Evolutionary conservation across 2,888 invertebrate genomes (phyloP).

Genomic region (Masnerella sp.): DNA sequence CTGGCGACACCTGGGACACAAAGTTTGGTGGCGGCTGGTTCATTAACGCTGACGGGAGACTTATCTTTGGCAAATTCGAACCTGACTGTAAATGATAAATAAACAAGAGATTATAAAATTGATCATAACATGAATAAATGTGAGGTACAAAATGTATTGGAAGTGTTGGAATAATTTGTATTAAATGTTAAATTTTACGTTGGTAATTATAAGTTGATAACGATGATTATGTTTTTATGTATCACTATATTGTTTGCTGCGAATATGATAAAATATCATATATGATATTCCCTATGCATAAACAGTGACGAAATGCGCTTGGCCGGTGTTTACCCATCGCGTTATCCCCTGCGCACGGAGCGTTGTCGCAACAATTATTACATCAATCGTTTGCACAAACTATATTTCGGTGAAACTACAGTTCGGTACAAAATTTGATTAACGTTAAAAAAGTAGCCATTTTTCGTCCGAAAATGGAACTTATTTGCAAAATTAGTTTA

Average conservation of each 20-base stretch:
- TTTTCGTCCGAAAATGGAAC: background rate
- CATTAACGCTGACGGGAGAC: conserved; percentile 77
- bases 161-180: background rate
- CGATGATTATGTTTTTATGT: conserved; percentile 11
- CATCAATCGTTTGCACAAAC: conserved; percentile 17
- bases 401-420: conserved; percentile 8
- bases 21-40: conserved; percentile 76
- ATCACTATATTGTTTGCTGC: conserved; percentile 6
- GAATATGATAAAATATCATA: conserved; percentile 40
- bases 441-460: background rate
- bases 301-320: conserved; percentile 29
- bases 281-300: conserved; percentile 22
- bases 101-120: background rate
- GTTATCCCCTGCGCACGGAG: conserved; percentile 6
- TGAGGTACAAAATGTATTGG: too few relatives aligned
- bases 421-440: background rate
- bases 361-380: conserved; percentile 24
- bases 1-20: conserved; percentile 78
- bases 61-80: conserved; percentile 77
- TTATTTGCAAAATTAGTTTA: background rate
- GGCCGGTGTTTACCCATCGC: conserved; percentile 10
- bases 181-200: too few relatives aligned
- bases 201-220: background rate
- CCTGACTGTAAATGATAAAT: conserved; percentile 72
- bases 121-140: too few relatives aligned